Percentiles rank a stretch among this genome's conserved stretches.
These are phyloP conservation scores for Pelodytes ibericus DNA, from an alignment of 2,797 vertebrate species.

Conservation along the genomic window DNA sequence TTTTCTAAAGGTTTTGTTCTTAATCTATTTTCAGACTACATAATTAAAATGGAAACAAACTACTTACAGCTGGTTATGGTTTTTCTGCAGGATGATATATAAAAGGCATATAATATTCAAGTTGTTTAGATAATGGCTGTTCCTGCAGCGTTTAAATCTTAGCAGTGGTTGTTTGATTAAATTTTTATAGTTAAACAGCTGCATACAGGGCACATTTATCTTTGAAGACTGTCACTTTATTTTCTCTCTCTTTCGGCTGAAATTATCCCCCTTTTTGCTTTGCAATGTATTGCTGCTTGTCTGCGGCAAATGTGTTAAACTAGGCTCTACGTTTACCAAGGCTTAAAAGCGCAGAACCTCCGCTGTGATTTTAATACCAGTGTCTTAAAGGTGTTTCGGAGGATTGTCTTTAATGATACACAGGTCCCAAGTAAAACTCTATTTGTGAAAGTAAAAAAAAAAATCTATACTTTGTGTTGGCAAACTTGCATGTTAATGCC, in stretches of 20 bases:
- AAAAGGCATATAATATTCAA: conserved; percentile 47
- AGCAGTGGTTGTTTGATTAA: conserved; percentile 25
- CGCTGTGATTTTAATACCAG: no score
- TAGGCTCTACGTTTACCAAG: no score
- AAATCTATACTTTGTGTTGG: no score
- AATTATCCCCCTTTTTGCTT: not conserved
- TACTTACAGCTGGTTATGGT: conserved; percentile 33
- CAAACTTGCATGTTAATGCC: no score
- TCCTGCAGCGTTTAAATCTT: conserved; percentile 31
- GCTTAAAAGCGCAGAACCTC: no score
- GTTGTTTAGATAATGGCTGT: conserved; percentile 46
- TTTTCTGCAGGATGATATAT: conserved; percentile 44
- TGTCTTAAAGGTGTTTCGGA: no score
- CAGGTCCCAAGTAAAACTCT: no score
- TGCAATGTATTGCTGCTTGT: no score
- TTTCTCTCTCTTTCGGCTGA: not conserved
- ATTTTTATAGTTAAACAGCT: conserved; percentile 41
- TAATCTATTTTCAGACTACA: conserved; percentile 47
- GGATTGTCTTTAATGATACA: no score
- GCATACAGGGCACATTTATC: conserved; percentile 17
- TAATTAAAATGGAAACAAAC: conserved; percentile 46
- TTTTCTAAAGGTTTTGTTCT: conserved; percentile 25
- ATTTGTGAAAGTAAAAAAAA: no score
- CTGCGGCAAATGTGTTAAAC: no score
- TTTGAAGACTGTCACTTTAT: conserved; percentile 12